Evolutionary conservation across 2,888 invertebrate genomes (phyloP).

Genomic region (Nymphalis polychloros): DNA sequence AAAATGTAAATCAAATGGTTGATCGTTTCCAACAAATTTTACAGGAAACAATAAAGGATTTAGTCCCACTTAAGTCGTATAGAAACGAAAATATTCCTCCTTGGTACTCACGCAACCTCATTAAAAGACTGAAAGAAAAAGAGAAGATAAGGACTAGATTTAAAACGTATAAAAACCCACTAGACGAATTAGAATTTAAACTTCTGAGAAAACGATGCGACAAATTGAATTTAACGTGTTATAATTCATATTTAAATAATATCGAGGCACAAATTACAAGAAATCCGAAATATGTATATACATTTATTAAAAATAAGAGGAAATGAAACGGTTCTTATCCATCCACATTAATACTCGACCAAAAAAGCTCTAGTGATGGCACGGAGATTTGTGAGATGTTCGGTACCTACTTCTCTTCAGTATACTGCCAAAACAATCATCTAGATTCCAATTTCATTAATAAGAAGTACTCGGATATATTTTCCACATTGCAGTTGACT

Average conservation of each 20-base stretch:
- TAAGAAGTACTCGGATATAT: neutral
- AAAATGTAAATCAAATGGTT: slow-evolving; percentile 4
- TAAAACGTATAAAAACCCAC: neutral
- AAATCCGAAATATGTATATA: slow-evolving; percentile 1
- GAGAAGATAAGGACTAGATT: slow-evolving; percentile 1
- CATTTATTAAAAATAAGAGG: slow-evolving; percentile 5
- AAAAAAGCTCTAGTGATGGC: too few species aligned
- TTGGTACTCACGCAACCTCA: slow-evolving; percentile 5
- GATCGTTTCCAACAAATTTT: slow-evolving; percentile 3
- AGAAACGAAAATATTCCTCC: slow-evolving; percentile 1
- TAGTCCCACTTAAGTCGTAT: neutral
- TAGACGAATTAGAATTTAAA: slow-evolving; percentile 4
- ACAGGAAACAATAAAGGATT: neutral
- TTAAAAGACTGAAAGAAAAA: slow-evolving; percentile 1
- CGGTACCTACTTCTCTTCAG: too few species aligned
- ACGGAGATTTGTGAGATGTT: too few species aligned
- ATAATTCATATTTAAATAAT: slow-evolving; percentile 1
- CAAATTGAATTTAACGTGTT: neutral
- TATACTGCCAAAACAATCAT: neutral
- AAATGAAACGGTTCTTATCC: neutral
- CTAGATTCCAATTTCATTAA: neutral
- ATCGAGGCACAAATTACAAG: slow-evolving; percentile 1
- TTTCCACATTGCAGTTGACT: neutral
- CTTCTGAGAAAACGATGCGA: neutral
- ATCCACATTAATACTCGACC: too few species aligned